Base-by-base conservation (phyloP, 30 jellyfish, hydroid and myxozoan species). In the Rhopilema esculentum region DNA sequence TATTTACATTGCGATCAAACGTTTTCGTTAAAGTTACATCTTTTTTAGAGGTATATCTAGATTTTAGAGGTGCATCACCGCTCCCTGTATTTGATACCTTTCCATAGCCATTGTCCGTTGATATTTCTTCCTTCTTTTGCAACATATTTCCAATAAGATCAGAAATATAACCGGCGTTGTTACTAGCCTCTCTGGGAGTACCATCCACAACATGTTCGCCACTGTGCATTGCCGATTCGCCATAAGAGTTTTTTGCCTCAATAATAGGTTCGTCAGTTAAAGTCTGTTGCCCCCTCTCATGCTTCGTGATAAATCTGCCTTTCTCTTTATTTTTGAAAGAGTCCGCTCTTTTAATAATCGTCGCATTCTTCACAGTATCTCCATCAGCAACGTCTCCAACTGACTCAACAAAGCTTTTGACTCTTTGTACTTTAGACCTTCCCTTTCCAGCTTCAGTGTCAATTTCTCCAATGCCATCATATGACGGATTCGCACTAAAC, bases 381-480 rank as follows among this genome's bases (percentile, higher is more conserved):
- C 75, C 75, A 51, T 76, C 76, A 18, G 19, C 76, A 21, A 76
- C 64, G 61, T 76, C 67, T 1, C 75, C 86, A 49, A 51, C 53
- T 49, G 86, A 51, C 25, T 76, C 84, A 7, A 24, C 40, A 32
- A 71, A 71, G 29, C 82, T 71, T 26, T 71, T 71, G 0, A 71
- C 22, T 71, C 82, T 71, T 28, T 71, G 30, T 4, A 71, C 66
- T 32, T 71, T 71, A 12, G 30, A 20, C 8, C 72, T n/a, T 2
- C 8, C 29, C 8, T 19, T 63, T 63, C 29, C 29, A 24, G 26
- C 72, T 63, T 63, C 72, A n/a, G 29, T 2, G 72, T 8, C 72
- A 63, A 24, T 63, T 7, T 63, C 17, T n/a, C 6, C 28, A 63
- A 4, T 24, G 6, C 16, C 28, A 63, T 63, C 72, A 63, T 63